Percentiles rank a stretch among this genome's conserved stretches.
These are phyloP conservation scores for Lepidocyrtinus sp. DNA, from an alignment of 2,888 invertebrate genomes.

Conservation along the genomic window DNA sequence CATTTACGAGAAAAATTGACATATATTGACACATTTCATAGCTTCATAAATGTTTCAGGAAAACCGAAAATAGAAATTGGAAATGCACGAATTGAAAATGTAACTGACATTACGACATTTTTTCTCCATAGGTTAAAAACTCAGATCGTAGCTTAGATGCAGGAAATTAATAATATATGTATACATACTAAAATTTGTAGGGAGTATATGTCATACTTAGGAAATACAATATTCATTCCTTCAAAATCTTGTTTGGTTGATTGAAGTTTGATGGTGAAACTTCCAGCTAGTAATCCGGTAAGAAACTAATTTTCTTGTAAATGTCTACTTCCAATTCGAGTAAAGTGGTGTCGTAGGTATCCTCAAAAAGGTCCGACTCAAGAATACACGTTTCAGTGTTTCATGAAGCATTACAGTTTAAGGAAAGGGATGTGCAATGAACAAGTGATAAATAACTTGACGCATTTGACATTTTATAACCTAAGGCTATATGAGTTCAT, in stretches of 20 bases:
- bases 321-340: background rate
- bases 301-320: slow-evolving; percentile 13
- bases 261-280: slow-evolving; percentile 3
- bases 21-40: background rate
- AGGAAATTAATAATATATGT: too few species aligned
- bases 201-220: too few species aligned
- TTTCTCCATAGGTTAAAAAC: background rate
- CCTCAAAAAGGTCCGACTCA: background rate
- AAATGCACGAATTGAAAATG: slow-evolving; percentile 22
- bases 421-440: slow-evolving; percentile 24
- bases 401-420: background rate
- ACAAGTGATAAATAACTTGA: slow-evolving; percentile 62
- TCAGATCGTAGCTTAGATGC: too few species aligned
- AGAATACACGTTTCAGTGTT: background rate
- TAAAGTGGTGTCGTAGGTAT: background rate
- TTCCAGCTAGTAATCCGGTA: background rate
- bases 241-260: too few species aligned
- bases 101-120: slow-evolving; percentile 35
- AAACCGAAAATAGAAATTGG: too few species aligned
- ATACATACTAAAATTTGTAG: too few species aligned
- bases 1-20: too few species aligned
- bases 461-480: slow-evolving; percentile 61
- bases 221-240: too few species aligned
- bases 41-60: background rate
- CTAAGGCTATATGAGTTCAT: slow-evolving; percentile 49